Evolutionary conservation across 1,140 invertebrate species (phyloP).

Genomic region (Phortica variegata): DNA sequence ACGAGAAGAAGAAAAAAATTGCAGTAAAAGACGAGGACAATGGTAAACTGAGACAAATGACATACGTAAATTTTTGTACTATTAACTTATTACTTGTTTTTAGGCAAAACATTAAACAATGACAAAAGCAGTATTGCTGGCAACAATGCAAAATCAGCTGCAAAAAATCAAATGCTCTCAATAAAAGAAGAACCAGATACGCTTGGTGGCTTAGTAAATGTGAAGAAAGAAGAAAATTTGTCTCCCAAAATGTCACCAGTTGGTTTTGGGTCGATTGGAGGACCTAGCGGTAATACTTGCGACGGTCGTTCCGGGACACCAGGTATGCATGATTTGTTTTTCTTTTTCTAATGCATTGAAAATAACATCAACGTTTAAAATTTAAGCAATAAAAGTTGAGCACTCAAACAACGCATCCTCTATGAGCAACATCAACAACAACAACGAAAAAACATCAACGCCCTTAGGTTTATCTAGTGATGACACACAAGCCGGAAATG

Average conservation of each 20-base stretch:
- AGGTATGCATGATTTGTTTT: slow-evolving; percentile 15
- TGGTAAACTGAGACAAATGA: slow-evolving; percentile 16
- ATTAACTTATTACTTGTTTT: background rate
- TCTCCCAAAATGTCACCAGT: slow-evolving; percentile 44
- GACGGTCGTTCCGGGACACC: slow-evolving; percentile 19
- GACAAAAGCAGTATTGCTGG: background rate
- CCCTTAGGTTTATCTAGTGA: slow-evolving; percentile 19
- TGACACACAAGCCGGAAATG: slow-evolving; percentile 24
- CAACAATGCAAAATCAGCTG: background rate
- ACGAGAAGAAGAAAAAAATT: slow-evolving; percentile 33
- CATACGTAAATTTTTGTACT: background rate
- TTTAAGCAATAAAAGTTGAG: slow-evolving; percentile 33
- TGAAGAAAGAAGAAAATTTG: slow-evolving; percentile 45
- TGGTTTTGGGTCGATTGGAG: slow-evolving; percentile 40
- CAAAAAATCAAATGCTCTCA: background rate
- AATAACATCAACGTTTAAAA: too few species aligned
- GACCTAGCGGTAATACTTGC: slow-evolving; percentile 11
- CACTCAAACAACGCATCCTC: slow-evolving; percentile 5
- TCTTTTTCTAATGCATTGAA: too few species aligned
- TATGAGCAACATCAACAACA: slow-evolving; percentile 1
- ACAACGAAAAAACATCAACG: slow-evolving; percentile 20
- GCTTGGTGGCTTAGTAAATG: slow-evolving; percentile 32
- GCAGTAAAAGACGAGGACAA: slow-evolving; percentile 32
- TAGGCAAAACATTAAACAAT: slow-evolving; percentile 1
- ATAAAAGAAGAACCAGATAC: slow-evolving; percentile 41